A percentile compares a stretch with the other conserved stretches of the same genome.
These are phyloP conservation scores for Caenorhabditis brenneri DNA, from an alignment of 1,140 invertebrate species.

Conservation along the genomic window DNA sequence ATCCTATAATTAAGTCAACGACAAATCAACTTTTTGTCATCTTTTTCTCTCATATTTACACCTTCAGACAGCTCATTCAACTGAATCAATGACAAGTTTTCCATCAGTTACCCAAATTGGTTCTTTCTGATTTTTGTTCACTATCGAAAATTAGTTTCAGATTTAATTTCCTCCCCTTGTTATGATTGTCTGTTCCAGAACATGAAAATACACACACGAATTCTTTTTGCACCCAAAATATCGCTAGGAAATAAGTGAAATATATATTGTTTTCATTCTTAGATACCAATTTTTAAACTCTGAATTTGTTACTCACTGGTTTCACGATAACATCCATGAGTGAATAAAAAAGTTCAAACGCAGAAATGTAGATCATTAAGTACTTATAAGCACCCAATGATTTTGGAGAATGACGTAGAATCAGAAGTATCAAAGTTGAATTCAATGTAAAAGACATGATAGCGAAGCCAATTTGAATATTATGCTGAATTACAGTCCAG, in stretches of 20 bases:
- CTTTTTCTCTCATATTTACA: background rate
- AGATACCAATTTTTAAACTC: background rate
- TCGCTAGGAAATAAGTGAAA: too few relatives aligned
- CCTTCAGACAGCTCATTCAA: too few relatives aligned
- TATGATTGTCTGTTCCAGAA: too few relatives aligned
- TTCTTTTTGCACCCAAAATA: too few relatives aligned
- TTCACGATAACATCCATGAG: background rate
- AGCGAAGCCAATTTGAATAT: background rate
- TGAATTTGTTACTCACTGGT: background rate
- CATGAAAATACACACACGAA: too few relatives aligned
- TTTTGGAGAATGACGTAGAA: background rate
- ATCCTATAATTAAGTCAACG: background rate
- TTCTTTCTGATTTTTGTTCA: too few relatives aligned
- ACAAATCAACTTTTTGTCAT: too few relatives aligned
- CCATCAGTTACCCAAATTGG: too few relatives aligned
- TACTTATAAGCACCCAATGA: background rate
- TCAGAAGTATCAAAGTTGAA: background rate
- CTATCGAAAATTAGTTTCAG: too few relatives aligned
- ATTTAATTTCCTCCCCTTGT: too few relatives aligned
- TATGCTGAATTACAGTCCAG: background rate
- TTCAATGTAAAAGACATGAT: background rate
- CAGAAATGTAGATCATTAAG: background rate
- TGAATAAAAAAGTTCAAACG: background rate
- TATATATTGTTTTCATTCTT: too few relatives aligned
- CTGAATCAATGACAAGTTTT: too few relatives aligned